Evolutionary conservation across 2,113 vertebrate genomes (phyloP).

Genomic region (Rhegmatorhina hoffmannsi): DNA sequence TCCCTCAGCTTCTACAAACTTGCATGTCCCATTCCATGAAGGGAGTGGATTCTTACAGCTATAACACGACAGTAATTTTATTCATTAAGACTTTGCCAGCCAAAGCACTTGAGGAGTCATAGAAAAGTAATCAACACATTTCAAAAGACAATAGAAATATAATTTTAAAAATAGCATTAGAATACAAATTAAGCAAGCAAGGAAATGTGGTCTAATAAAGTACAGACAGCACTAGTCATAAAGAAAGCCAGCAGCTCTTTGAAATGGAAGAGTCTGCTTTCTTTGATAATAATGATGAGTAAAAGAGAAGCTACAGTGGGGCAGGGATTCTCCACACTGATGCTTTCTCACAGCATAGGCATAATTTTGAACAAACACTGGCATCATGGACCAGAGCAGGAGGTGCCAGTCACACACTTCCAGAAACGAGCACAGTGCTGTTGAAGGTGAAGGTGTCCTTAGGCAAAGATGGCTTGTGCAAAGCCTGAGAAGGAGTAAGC

Average conservation of each 20-base stretch:
- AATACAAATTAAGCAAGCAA: not conserved
- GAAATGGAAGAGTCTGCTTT: not conserved
- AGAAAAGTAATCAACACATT: not conserved
- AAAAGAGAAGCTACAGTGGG: not conserved
- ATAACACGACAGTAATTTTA: not conserved
- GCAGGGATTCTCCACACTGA: not conserved
- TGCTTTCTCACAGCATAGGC: not conserved
- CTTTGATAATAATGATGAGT: not conserved
- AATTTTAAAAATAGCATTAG: not conserved
- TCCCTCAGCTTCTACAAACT: not conserved
- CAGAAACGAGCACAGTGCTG: not conserved
- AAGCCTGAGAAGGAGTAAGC: not conserved
- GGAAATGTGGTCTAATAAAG: not conserved
- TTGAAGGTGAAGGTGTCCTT: not conserved
- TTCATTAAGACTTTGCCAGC: not conserved
- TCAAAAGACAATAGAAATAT: not conserved
- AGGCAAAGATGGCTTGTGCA: not conserved
- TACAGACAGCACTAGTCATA: not conserved
- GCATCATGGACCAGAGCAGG: not conserved
- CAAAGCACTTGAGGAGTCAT: not conserved
- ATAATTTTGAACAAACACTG: not conserved
- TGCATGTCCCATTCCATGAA: not conserved
- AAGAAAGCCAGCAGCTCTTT: not conserved
- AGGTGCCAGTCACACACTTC: not conserved
- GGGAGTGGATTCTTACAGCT: not conserved